These are phyloP conservation scores for Kryptopterus vitreolus DNA, from an alignment of 2,797 vertebrate species.

Conservation along the genomic window DNA sequence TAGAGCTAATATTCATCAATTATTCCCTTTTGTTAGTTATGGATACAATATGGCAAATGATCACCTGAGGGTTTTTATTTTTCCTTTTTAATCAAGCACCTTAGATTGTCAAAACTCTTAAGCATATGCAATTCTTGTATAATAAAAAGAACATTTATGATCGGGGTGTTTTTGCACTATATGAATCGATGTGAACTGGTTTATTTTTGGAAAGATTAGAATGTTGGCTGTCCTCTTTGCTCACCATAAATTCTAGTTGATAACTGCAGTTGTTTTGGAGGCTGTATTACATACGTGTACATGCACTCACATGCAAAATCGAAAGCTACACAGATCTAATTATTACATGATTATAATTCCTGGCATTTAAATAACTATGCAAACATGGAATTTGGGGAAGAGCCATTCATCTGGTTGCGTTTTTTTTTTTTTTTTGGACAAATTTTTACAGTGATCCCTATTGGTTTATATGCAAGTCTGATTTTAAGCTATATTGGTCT, in stretches of 20 bases:
- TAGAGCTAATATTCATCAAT: conserved; percentile 25
- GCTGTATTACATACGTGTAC: conserved; percentile 25
- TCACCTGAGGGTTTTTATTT: conserved; percentile 63
- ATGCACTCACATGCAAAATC: not conserved
- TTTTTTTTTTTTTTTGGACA: conserved; percentile 24
- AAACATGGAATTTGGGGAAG: conserved; percentile 39
- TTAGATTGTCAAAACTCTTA: conserved; percentile 70
- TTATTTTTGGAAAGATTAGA: conserved; percentile 35
- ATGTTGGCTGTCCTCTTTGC: conserved; percentile 25
- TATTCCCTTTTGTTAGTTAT: too few species aligned
- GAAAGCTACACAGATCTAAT: not conserved
- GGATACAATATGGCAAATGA: conserved; percentile 18
- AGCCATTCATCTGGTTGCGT: conserved; percentile 2
- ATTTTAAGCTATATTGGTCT: not conserved
- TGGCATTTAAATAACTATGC: conserved; percentile 51
- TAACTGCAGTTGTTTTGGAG: conserved; percentile 23
- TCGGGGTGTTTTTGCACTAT: conserved; percentile 77
- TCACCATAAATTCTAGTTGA: conserved; percentile 26
- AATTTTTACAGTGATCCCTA: conserved; percentile 3
- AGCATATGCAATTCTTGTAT: conserved; percentile 66
- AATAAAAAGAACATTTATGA: conserved; percentile 58
- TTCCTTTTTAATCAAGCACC: conserved; percentile 73
- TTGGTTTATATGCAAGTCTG: not conserved
- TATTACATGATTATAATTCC: not conserved
- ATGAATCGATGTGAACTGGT: conserved; percentile 34